phyloP scores from a whole-genome alignment of 2,888 invertebrate genomes.

The Tipula helvola region DNA sequence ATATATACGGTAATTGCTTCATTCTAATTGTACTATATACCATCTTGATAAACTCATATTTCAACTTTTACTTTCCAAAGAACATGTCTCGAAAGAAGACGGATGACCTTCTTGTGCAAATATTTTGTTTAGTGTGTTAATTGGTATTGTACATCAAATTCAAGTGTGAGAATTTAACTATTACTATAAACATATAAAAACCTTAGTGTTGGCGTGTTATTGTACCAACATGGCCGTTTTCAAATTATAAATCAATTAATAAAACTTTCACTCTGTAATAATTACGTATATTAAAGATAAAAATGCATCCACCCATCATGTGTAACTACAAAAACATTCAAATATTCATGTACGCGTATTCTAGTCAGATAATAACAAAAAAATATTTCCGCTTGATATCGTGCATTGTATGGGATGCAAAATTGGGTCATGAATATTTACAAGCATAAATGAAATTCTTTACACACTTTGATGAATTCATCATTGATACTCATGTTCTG shows the following conservation, averaged over 20 bases:
- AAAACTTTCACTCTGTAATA: neutral
- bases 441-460: neutral
- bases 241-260: neutral
- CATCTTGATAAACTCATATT: neutral
- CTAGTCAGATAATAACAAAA: neutral
- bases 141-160: neutral
- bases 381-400: neutral
- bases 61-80: neutral
- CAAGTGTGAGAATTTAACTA: neutral
- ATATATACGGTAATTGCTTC: neutral
- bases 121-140: neutral
- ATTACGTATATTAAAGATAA: neutral
- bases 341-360: neutral
- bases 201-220: neutral
- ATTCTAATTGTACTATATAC: neutral
- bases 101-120: neutral
- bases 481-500: neutral
- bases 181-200: neutral
- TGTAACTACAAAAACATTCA: neutral
- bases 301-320: neutral
- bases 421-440: neutral
- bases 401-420: neutral
- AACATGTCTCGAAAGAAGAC: neutral
- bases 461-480: neutral
- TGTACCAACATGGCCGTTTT: neutral